Base-by-base conservation (phyloP, 2,797 vertebrate species). In the Lithobates pipiens region DNA sequence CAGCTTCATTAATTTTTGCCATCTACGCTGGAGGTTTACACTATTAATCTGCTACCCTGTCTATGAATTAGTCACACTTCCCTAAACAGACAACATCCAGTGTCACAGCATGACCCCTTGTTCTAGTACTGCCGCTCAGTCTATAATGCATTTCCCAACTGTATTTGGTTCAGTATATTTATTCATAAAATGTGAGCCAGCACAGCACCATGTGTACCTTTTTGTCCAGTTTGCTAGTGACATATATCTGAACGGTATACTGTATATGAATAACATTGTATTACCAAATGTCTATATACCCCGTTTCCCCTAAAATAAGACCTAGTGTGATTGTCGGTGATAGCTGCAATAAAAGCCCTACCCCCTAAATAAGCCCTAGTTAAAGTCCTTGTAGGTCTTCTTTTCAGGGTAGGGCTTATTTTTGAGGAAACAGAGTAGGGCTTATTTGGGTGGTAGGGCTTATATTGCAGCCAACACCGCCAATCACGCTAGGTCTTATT, bases 41-140 rank as follows among this genome's bases (percentile, higher is more conserved):
- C 36, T 42, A 78, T 78, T 68, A 68, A 68, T 78, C 63, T 42
- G 67, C 18, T 68, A 29, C 77, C 39, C 77, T 68, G n/a, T 15
- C 67, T 42, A 44, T 63, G 36, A 68, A 68, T 78, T 68, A 68
- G 77, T 44, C 61, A 44, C 77, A 78, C 77, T 78, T 68, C 8
- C 25, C 36, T 25, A 46, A 29, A 29, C 36, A 78, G 46, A 76
- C 50, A 74, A 46, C 34, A 44, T 74, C n/a, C 42, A 21, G 36
- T 11, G 39, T 32, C 9, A 13, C 44, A 32, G 44, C 46, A 11
- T 57, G 46, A 76, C 29, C 42, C 18, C 27, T 57, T 32, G 25
- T 32, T 76, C 29, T 57, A 76, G 25, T 27, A 29, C 21, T 61
- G 54, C 54, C 1, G 21, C 8, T 23, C 21, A 61, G 54, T 61